These are phyloP conservation scores for Cladopsammia gracilis DNA, from an alignment of 64 coral and sea anemone genomes.

Conservation along the genomic window DNA sequence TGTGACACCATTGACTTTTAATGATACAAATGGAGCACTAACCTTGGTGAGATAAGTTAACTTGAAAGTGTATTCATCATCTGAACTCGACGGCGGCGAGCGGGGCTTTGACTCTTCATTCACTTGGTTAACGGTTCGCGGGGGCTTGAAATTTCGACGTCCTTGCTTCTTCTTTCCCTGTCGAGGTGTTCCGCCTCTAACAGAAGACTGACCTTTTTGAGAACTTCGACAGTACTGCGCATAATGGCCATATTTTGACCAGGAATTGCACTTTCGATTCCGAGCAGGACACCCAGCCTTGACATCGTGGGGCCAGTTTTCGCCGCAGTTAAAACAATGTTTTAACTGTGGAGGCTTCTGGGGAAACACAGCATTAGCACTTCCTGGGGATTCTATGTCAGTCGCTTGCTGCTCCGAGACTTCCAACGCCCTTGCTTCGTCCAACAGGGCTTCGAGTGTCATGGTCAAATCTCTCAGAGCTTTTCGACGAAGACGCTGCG, in stretches of 20 bases:
- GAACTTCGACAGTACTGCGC: not conserved
- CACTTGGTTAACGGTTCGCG: not conserved
- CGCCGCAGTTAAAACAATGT: constrained; percentile 39
- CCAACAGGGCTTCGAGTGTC: constrained; percentile 62
- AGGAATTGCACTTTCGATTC: constrained; percentile 22
- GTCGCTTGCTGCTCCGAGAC: constrained; percentile 47
- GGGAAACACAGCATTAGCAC: constrained; percentile 48
- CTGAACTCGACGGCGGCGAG: constrained; percentile 3
- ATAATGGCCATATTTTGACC: constrained; percentile 1
- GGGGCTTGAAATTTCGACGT: not conserved
- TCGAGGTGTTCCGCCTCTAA: not conserved
- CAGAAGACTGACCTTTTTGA: not conserved
- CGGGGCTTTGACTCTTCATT: not conserved
- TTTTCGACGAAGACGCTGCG: too few species aligned
- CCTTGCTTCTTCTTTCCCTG: not conserved
- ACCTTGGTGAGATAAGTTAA: constrained; percentile 15
- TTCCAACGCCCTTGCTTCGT: constrained; percentile 65
- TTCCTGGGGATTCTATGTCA: constrained; percentile 60
- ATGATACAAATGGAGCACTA: constrained; percentile 28
- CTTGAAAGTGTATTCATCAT: too few species aligned
- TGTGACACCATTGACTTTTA: constrained; percentile 56
- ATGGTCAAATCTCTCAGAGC: constrained; percentile 55
- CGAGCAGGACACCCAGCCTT: not conserved
- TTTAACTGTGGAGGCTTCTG: constrained; percentile 2
- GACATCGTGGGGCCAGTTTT: not conserved